These are phyloP conservation scores for Melanargia galathea DNA, from an alignment of 2,888 invertebrate species.

Conservation along the genomic window DNA sequence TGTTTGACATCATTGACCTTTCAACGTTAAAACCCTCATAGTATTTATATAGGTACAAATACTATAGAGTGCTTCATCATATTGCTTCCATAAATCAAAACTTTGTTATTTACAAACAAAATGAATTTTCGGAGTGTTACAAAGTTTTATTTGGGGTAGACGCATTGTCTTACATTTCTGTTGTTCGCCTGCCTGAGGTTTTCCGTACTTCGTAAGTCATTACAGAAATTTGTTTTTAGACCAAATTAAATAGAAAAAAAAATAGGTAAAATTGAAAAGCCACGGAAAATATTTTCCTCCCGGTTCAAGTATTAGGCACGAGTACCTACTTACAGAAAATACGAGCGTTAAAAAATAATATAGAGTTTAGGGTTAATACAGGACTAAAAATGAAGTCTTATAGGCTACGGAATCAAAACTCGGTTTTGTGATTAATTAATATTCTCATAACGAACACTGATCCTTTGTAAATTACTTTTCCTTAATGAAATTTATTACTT, in stretches of 20 bases:
- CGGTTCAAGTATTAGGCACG: no score
- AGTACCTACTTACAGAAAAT: no score
- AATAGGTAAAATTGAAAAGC: no score
- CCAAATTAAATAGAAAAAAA: not conserved
- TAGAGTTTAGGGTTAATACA: not conserved
- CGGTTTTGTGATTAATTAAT: slow-evolving; percentile 11
- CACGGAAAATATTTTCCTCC: not conserved
- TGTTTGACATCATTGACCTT: no score
- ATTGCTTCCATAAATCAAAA: not conserved
- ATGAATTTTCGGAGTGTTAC: not conserved
- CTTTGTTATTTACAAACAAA: not conserved
- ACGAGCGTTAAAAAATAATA: no score
- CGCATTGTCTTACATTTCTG: not conserved
- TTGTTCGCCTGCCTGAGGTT: not conserved
- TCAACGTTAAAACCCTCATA: no score
- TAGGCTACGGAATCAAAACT: not conserved
- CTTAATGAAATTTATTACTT: slow-evolving; percentile 23
- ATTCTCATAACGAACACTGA: slow-evolving; percentile 23
- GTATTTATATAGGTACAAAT: no score
- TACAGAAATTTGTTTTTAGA: slow-evolving; percentile 1
- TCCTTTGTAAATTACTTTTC: slow-evolving; percentile 25
- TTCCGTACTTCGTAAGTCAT: not conserved
- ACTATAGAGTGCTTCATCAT: not conserved
- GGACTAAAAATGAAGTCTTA: not conserved
- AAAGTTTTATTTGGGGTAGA: slow-evolving; percentile 5